A percentile compares a stretch with the other conserved stretches of the same genome.
Evolutionary conservation across 2,888 invertebrate species (phyloP).

Genomic region (Strigamia maritima): DNA sequence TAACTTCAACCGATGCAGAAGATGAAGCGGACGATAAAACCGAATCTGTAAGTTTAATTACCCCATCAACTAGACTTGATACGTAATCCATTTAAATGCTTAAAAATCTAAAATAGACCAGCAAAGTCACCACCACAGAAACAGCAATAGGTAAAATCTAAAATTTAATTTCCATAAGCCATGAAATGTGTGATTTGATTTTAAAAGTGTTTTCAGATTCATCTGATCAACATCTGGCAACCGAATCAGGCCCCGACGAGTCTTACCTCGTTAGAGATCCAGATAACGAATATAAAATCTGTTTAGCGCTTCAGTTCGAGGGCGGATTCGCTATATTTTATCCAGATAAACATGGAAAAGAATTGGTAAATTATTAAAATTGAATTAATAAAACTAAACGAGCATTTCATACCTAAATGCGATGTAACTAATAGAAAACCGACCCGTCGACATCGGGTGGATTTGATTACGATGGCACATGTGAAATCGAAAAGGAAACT

Average conservation of each 20-base stretch:
- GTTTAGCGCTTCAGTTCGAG: background rate
- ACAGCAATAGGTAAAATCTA: background rate
- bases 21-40: background rate
- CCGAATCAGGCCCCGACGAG: background rate
- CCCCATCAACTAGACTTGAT: background rate
- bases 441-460: background rate
- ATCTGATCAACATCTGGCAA: background rate
- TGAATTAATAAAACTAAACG: too few relatives aligned
- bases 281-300: background rate
- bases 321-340: background rate
- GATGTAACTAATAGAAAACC: too few relatives aligned
- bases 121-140: background rate
- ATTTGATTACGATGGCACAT: background rate
- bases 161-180: background rate
- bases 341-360: background rate
- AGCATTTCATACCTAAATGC: too few relatives aligned
- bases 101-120: too few relatives aligned
- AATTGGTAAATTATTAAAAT: background rate
- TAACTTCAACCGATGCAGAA: background rate
- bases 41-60: background rate
- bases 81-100: background rate
- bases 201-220: background rate
- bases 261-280: background rate
- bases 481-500: background rate
- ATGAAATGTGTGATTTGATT: background rate